Evolutionary conservation across 2,797 vertebrate genomes (phyloP).

Genomic region (Oryzias dopingdopingensis): DNA sequence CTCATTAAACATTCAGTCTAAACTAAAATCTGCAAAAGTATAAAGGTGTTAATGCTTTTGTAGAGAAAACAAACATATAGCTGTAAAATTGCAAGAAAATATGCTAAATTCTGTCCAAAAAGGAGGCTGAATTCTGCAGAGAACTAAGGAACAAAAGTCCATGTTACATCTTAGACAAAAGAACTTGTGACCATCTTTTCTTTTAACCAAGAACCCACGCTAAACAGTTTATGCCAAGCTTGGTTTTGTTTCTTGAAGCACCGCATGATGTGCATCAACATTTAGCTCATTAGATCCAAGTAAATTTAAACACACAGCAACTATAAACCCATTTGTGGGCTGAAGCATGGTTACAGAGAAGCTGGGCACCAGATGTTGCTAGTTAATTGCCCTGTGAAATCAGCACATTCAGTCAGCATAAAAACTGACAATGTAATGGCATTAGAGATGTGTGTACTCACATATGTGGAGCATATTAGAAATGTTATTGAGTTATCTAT

Average conservation of each 20-base stretch:
- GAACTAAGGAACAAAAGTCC: too few relatives aligned
- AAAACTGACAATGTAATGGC: constrained; percentile 26
- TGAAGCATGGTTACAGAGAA: constrained; percentile 32
- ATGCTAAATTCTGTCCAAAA: too few relatives aligned
- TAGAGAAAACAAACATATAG: too few relatives aligned
- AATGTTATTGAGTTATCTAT: neutral
- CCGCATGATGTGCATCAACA: constrained; percentile 27
- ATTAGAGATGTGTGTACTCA: constrained; percentile 10
- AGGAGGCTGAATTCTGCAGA: too few relatives aligned
- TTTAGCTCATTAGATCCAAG: constrained; percentile 40
- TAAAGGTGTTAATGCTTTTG: too few relatives aligned
- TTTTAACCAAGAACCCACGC: constrained; percentile 1
- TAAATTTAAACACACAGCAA: constrained; percentile 34
- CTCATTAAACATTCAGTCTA: too few relatives aligned
- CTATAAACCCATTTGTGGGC: constrained; percentile 42
- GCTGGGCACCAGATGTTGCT: constrained; percentile 54
- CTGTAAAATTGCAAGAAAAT: too few relatives aligned
- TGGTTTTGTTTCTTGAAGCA: constrained; percentile 19
- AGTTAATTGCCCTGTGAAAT: constrained; percentile 44
- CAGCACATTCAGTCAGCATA: constrained; percentile 31
- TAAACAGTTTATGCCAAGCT: constrained; percentile 6
- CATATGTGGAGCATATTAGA: neutral
- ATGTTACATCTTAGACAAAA: constrained; percentile 7
- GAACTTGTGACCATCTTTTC: constrained; percentile 1
- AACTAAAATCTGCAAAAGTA: too few relatives aligned